Percentiles rank a stretch among this genome's conserved stretches.
phyloP scores from a whole-genome alignment of 1,140 invertebrate species.

The Apis dorsata region DNA sequence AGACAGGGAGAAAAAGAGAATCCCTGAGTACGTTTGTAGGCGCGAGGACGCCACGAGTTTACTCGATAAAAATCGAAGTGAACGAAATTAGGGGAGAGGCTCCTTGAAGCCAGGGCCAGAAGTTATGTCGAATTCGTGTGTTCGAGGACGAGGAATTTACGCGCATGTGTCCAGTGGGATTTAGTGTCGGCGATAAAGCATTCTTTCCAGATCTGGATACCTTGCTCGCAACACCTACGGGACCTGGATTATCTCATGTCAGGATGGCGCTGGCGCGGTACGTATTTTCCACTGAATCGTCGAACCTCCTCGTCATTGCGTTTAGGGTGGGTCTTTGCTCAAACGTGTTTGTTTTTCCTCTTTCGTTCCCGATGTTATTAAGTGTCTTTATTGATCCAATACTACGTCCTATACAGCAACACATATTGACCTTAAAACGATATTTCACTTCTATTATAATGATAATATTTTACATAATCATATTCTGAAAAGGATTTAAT shows the following conservation, averaged over 20 bases:
- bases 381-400: slow-evolving; percentile 30
- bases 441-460: background rate
- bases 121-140: slow-evolving; percentile 62
- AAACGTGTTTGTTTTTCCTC: slow-evolving; percentile 24
- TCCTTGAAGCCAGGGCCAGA: slow-evolving; percentile 59
- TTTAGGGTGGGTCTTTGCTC: slow-evolving; percentile 59
- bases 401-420: background rate
- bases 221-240: slow-evolving; percentile 79
- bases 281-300: slow-evolving; percentile 66
- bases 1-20: slow-evolving; percentile 24
- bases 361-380: slow-evolving; percentile 8
- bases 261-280: slow-evolving; percentile 84
- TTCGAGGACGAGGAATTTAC: slow-evolving; percentile 65
- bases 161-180: slow-evolving; percentile 80
- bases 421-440: background rate
- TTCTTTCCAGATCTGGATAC: slow-evolving; percentile 82
- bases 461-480: background rate
- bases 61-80: slow-evolving; percentile 35
- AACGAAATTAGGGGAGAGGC: slow-evolving; percentile 19
- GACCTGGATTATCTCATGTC: slow-evolving; percentile 82
- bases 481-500: background rate
- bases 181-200: slow-evolving; percentile 74
- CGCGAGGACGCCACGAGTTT: slow-evolving; percentile 51
- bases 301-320: slow-evolving; percentile 6
- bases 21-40: slow-evolving; percentile 29